Conservation (phyloP, 2,113 vertebrate species). For the Urocynchramus pylzowi region DNA sequence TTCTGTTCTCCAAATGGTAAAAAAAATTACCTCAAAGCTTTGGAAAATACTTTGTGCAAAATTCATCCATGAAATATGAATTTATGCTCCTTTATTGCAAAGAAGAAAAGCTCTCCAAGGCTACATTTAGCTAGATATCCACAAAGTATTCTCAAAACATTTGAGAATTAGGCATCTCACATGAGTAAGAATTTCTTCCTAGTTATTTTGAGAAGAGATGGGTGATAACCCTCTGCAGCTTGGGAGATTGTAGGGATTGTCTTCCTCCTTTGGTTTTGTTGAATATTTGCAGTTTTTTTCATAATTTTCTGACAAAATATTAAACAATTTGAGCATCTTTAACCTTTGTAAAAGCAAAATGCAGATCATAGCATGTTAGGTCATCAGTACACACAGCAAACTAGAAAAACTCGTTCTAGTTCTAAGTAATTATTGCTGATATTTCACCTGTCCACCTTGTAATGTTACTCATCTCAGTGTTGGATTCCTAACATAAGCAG, state of each 20-base stretch:
- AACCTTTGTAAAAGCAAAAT: background rate
- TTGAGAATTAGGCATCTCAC: background rate
- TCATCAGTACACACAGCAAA: background rate
- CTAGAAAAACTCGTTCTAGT: background rate
- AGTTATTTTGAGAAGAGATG: background rate
- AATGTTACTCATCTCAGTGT: background rate
- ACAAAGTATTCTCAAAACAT: background rate
- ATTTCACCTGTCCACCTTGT: background rate
- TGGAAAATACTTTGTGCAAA: constrained; percentile 40
- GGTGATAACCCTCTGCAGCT: background rate
- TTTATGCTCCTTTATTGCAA: background rate
- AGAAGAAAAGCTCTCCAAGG: background rate
- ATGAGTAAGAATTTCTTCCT: background rate
- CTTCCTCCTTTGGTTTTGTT: background rate
- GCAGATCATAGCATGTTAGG: background rate
- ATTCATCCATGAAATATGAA: constrained; percentile 15
- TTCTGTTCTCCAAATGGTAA: constrained; percentile 50
- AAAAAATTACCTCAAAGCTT: constrained; percentile 41
- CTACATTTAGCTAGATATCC: background rate
- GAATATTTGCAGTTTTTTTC: background rate
- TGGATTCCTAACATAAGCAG: background rate
- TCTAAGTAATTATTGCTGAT: background rate
- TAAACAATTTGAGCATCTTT: background rate
- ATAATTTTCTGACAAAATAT: background rate
- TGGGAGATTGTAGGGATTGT: background rate